phyloP scores from a whole-genome alignment of 2,113 vertebrate species.

The Cephalopholis sonnerati region DNA sequence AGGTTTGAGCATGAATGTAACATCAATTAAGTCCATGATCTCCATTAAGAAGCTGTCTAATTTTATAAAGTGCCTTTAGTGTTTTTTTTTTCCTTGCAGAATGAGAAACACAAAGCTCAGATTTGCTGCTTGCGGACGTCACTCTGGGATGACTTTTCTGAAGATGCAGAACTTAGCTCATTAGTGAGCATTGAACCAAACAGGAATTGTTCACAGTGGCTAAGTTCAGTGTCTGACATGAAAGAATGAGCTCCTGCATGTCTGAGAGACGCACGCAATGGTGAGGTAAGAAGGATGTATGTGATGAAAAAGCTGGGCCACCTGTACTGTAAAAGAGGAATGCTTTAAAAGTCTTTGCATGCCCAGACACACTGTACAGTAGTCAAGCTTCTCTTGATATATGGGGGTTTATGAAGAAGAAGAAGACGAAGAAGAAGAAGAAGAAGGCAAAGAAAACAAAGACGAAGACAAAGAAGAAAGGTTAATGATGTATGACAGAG shows the following conservation, averaged over 20 bases:
- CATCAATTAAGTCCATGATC: constrained; percentile 15
- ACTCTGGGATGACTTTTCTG: constrained; percentile 65
- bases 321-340: constrained; percentile 55
- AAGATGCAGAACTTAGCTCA: constrained; percentile 84
- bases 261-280: background rate
- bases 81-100: constrained; percentile 38
- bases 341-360: constrained; percentile 52
- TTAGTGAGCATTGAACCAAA: constrained; percentile 80
- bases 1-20: constrained; percentile 1
- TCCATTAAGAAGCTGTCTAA: background rate
- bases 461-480: background rate
- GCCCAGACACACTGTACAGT: constrained; percentile 54
- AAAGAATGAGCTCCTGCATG: constrained; percentile 60
- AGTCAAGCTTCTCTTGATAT: constrained; percentile 23
- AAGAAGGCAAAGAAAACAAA: background rate
- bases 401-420: background rate
- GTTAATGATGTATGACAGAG: background rate
- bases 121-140: background rate
- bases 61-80: constrained; percentile 5
- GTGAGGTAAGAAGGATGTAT: background rate
- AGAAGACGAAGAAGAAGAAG: too few relatives aligned
- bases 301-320: background rate
- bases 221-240: constrained; percentile 85
- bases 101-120: background rate
- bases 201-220: constrained; percentile 85